Percentiles rank a stretch among this genome's conserved stretches.
Conservation (phyloP, 2,888 invertebrate species). For the Apodemia mormo region DNA sequence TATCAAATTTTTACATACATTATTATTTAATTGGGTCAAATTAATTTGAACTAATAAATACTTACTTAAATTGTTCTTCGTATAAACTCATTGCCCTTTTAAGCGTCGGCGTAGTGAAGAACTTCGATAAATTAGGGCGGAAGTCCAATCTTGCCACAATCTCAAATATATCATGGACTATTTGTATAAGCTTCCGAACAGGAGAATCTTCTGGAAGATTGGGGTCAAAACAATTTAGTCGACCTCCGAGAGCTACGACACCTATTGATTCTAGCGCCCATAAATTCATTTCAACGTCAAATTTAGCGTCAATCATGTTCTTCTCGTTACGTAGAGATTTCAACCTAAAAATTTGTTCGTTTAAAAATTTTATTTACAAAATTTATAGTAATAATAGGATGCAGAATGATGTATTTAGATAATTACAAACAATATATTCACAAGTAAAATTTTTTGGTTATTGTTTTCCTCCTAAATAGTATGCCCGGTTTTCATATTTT, state of each 20-base stretch:
- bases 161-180: constrained; percentile 53
- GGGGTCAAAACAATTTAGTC: constrained; percentile 56
- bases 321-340: constrained; percentile 69
- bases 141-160: constrained; percentile 53
- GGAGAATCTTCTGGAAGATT: constrained; percentile 53
- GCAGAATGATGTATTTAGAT: too few species aligned
- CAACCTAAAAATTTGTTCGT: constrained; percentile 62
- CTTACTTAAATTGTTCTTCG: constrained; percentile 56
- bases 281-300: constrained; percentile 78
- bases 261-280: constrained; percentile 83
- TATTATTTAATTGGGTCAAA: not conserved
- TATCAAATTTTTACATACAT: too few species aligned
- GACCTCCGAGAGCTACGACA: constrained; percentile 58
- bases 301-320: constrained; percentile 77
- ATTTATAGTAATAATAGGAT: too few species aligned
- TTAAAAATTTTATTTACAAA: too few species aligned
- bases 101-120: constrained; percentile 50
- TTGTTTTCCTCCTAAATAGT: too few species aligned
- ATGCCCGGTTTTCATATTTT: too few species aligned
- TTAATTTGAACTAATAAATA: constrained; percentile 16
- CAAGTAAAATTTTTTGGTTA: too few species aligned
- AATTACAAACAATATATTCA: too few species aligned
- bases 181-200: constrained; percentile 51
- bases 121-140: constrained; percentile 56
- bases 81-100: constrained; percentile 59